Evolutionary conservation across 1,140 invertebrate species (phyloP), one percentile per base, ranked within the genome.

Genomic region (Macrosteles quadrilineatus): DNA sequence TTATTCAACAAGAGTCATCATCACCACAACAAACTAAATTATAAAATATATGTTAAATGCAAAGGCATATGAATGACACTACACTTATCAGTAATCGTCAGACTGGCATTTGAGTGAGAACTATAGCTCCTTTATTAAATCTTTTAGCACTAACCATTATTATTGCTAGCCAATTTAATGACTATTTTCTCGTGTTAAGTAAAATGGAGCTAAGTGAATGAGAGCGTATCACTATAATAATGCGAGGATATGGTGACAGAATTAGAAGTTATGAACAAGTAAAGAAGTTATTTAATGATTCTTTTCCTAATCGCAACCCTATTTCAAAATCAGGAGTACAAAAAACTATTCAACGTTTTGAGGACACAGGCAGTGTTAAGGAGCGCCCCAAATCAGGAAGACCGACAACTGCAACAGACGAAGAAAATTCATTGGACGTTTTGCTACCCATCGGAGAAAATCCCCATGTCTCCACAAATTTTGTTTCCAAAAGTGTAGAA

Each of bases 401-500:
- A n/a, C n/a, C n/a, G n/a, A n/a, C n/a, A n/a, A 9, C 17, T 53
- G n/a, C 47, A 9, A 25, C 17, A 53, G n/a, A 53, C 47, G 23
- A 53, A 53, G 47, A 53, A n/a, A 53, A 53, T n/a, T n/a, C n/a
- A n/a, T n/a, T 36, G 32, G n/a, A n/a, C n/a, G 47, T 53, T 53
- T 53, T 53, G 3, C 47, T 6, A 9, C n/a, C n/a, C n/a, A 19
- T 53, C 3, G 47, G 3, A 53, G 47, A 53, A 53, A 53, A 53
- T 53, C 47, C 47, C 47, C 47, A 53, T 53, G 47, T 53, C 47
- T 53, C 47, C 4, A 53, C 47, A 53, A 53, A 53, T 53, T 53
- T 4, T 53, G 47, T 53, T 53, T 53, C 47, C 47, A 4, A 53
- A 53, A 53, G 23, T 53, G 23, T 53, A 53, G 6, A n/a, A 53